Evolutionary conservation across 2,888 invertebrate species (phyloP).

Genomic region (Laothoe populi): DNA sequence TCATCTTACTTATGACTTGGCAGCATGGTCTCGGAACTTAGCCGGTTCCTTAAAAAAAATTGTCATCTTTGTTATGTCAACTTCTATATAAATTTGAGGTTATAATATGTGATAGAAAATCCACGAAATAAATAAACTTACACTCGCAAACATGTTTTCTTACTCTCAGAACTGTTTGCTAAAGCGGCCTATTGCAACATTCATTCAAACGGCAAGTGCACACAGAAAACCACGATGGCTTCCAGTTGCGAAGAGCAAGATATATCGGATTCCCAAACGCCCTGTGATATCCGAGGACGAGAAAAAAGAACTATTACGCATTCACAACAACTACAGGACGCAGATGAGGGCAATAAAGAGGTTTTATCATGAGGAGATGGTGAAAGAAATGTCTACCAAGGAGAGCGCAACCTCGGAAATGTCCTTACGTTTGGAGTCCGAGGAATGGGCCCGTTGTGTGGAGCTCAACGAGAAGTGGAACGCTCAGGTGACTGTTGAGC

Average conservation of each 20-base stretch:
- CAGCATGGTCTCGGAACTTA: too few species aligned
- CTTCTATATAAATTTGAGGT: not conserved
- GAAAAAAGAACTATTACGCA: constrained; percentile 85
- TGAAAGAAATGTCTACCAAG: constrained; percentile 75
- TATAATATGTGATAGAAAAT: constrained; percentile 2
- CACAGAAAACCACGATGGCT: constrained; percentile 92
- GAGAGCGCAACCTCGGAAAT: constrained; percentile 83
- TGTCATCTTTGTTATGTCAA: too few species aligned
- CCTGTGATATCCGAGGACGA: constrained; percentile 87
- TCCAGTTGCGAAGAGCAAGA: constrained; percentile 91
- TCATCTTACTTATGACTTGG: too few species aligned
- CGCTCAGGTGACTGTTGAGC: constrained; percentile 81
- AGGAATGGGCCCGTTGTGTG: constrained; percentile 86
- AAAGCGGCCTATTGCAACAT: constrained; percentile 61
- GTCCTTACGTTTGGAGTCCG: constrained; percentile 84
- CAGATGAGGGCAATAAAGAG: constrained; percentile 82
- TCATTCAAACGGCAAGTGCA: constrained; percentile 67
- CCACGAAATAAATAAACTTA: not conserved
- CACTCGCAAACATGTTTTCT: constrained; percentile 9
- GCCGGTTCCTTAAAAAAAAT: too few species aligned
- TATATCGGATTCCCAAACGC: constrained; percentile 88
- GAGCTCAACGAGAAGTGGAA: constrained; percentile 90
- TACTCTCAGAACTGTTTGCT: constrained; percentile 51
- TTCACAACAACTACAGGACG: constrained; percentile 89
- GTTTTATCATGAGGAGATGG: constrained; percentile 82